Conservation (phyloP, 2,113 vertebrate genomes). For the Archilochus colubris region DNA sequence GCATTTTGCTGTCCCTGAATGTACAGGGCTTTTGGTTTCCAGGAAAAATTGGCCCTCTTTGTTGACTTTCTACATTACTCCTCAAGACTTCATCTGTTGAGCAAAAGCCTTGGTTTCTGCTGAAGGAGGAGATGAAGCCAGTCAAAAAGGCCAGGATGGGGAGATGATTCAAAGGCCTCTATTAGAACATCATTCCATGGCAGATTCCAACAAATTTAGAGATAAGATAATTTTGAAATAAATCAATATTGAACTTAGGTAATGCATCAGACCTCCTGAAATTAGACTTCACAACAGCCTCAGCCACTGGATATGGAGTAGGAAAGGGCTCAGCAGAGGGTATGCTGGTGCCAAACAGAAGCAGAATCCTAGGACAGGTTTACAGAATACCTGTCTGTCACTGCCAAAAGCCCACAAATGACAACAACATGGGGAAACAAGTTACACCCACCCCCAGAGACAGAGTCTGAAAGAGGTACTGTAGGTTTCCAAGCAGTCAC, state of each 20-base stretch:
- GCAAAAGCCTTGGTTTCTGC: not conserved
- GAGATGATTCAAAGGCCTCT: not conserved
- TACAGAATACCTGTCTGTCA: rapidly evolving
- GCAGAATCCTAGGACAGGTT: not conserved
- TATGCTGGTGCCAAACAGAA: not conserved
- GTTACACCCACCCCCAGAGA: not conserved
- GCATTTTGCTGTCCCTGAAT: not conserved
- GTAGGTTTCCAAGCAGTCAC: not conserved
- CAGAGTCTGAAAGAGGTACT: not conserved
- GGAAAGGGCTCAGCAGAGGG: not conserved
- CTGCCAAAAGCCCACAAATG: not conserved
- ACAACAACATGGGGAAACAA: rapidly evolving
- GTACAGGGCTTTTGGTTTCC: not conserved
- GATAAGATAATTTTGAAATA: not conserved
- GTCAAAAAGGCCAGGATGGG: not conserved
- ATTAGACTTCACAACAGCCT: not conserved
- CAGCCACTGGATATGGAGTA: not conserved
- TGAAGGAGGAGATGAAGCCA: not conserved
- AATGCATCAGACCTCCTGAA: not conserved
- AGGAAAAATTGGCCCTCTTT: not conserved
- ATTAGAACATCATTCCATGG: not conserved
- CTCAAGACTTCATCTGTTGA: not conserved
- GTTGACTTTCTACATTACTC: not conserved
- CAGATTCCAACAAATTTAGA: not conserved
- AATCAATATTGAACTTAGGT: not conserved